Evolutionary conservation across 2,888 invertebrate species (phyloP), one percentile per base, ranked within the genome.

Genomic region (Baccha elongata): DNA sequence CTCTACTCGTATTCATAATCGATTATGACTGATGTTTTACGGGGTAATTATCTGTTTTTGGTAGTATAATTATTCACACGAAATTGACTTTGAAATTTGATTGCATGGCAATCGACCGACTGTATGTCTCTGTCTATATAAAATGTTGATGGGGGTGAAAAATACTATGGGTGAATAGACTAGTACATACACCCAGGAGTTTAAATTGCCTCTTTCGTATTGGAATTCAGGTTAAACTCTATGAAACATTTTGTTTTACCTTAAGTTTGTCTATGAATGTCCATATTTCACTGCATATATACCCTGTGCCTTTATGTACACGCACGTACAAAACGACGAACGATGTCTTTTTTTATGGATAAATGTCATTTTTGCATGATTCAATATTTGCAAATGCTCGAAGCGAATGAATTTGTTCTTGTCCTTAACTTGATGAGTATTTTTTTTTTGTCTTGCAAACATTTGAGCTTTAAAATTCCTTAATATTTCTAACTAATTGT

Each of bases 51-150:
- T 79, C 76, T 69, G 84, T 60, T 84, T 84, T 84, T 65, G 79
- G 84, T 65, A 74, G 84, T 79, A 69, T 79, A 84, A 79, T 84
- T 84, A 84, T 79, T 79, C 79, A 84, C 84, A 84, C 84, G 84
- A 79, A 84, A 84, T 84, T 79, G 84, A 78, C 84, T 79, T 78
- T 84, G 74, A 68, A 84, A 84, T 79, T 79, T 69, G 79, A 84
- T 84, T 84, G 84, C 84, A 84, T 67, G 84, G 79, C 73, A 78
- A 73, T 69, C 78, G 73, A 74, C 15, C 29, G 26, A 60, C 29
- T 23, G 17, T 3, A 42, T 65, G 65, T 73, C 19, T 48, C 15
- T 64, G 19, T 17, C 21, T 13, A 8, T 60, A 55, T 23, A 46
- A 19, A 37, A 10, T 5, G 46, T 8, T 23, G 52, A 1, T 17